These are phyloP conservation scores for Colostygia pectinataria DNA, from an alignment of 2,888 invertebrate species.

Conservation along the genomic window DNA sequence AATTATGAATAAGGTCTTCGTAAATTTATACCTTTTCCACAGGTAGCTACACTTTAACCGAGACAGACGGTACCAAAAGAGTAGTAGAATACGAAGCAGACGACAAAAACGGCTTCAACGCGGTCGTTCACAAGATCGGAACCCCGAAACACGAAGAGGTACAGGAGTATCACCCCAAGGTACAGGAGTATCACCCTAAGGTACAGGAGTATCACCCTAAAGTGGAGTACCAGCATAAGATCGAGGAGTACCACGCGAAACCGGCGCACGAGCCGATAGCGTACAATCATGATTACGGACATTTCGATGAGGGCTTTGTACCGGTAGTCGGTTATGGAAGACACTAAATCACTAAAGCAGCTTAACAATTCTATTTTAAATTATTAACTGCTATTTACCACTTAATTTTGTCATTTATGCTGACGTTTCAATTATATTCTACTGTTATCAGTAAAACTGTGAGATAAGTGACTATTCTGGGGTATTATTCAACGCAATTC, in stretches of 20 bases:
- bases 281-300: constrained; percentile 55
- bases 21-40: constrained; percentile 13
- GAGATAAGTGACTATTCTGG: too few species aligned
- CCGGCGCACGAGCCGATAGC: constrained; percentile 45
- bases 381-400: too few species aligned
- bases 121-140: constrained; percentile 82
- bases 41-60: constrained; percentile 82
- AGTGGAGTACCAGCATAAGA: constrained; percentile 32
- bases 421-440: too few species aligned
- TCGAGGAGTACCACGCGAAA: constrained; percentile 37
- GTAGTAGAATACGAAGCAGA: constrained; percentile 84
- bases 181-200: constrained; percentile 35
- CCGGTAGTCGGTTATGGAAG: constrained; percentile 58
- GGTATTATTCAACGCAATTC: too few species aligned
- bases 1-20: neutral
- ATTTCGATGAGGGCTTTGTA: constrained; percentile 63
- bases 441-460: too few species aligned
- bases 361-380: too few species aligned
- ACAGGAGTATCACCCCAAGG: constrained; percentile 34
- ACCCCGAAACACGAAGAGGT: constrained; percentile 61
- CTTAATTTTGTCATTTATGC: too few species aligned
- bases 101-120: constrained; percentile 84
- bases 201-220: constrained; percentile 35
- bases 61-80: constrained; percentile 83
- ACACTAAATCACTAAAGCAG: constrained; percentile 43